Base-by-base conservation (phyloP, 2,888 invertebrate genomes). In the Rhaphigaster nebulosa region DNA sequence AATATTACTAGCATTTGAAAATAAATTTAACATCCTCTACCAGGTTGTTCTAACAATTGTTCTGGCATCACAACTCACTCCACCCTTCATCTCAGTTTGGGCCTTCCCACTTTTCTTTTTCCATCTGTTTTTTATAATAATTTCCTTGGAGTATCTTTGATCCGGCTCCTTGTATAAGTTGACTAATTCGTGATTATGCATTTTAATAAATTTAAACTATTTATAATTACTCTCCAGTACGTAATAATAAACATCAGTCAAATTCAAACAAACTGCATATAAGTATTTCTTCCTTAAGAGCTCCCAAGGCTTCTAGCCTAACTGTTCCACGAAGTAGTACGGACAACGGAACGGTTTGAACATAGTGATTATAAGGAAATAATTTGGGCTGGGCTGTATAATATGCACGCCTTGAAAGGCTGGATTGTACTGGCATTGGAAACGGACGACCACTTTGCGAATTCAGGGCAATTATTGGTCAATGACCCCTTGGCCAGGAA, bases 401-500 rank as follows among this genome's bases (percentile, higher is more conserved):
- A 76, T 76, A 23, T 34, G 18, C 70, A 20, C 6, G 34, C 5
- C 18, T 6, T 34, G 70, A 70, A 70, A 34, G 70, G 38, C 34
- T 76, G 38, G 70, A 29, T 38, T 34, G 34, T 38, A 38, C 70
- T 20, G 70, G 38, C 70, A 34, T 38, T 38, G 70, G 65, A 29
- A n/a, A 34, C 38, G 38, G 23, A 76, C 34, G 70, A 23, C 70
- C 70, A 76, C 70, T 76, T 76, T 34, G 70, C 70, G 70, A 76
- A 76, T 76, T 76, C 70, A 76, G 70, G 70, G 38, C 70, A 38
- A 76, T 76, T 76, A 76, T 76, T 76, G 70, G 70, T 38, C 70
- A 76, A 76, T 20, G 70, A 76, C 70, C 38, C 10, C 34, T 76
- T 2, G 34, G 38, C 34, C 70, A 76, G 70, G 70, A 76, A 76